These are phyloP conservation scores for Neomorphus geoffroyi DNA, from an alignment of 2,797 vertebrate genomes.

Conservation along the genomic window DNA sequence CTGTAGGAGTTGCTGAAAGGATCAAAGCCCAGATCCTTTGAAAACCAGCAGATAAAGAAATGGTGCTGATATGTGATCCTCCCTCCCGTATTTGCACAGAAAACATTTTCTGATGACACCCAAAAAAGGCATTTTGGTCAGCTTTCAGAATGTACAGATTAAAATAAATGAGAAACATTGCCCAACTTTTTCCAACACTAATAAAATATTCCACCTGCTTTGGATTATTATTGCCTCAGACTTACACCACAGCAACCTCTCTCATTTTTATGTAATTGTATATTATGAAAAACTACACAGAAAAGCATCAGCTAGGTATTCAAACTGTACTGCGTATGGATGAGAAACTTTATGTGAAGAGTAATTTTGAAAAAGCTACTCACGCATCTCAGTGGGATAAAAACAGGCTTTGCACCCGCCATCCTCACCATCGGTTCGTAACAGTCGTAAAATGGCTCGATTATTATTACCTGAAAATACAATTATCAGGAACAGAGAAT, in stretches of 20 bases:
- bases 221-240: background rate
- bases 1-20: background rate
- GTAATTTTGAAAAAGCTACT: conserved; percentile 71
- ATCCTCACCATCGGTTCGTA: conserved; percentile 94
- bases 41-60: background rate
- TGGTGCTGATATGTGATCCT: background rate
- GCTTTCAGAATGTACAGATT: background rate
- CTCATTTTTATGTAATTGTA: background rate
- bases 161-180: background rate
- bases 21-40: background rate
- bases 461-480: conserved; percentile 89
- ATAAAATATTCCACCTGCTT: background rate
- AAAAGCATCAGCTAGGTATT: background rate
- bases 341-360: background rate
- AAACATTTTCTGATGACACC: background rate
- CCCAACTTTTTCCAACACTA: background rate
- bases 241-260: background rate
- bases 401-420: conserved; percentile 90
- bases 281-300: background rate
- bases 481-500: conserved; percentile 4
- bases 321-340: background rate
- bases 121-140: background rate
- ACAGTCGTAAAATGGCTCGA: conserved; percentile 95
- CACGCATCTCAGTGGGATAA: conserved; percentile 87
- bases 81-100: background rate